Evolutionary conservation across 2,888 invertebrate species (phyloP).

Genomic region (Galerucella nymphaeae): DNA sequence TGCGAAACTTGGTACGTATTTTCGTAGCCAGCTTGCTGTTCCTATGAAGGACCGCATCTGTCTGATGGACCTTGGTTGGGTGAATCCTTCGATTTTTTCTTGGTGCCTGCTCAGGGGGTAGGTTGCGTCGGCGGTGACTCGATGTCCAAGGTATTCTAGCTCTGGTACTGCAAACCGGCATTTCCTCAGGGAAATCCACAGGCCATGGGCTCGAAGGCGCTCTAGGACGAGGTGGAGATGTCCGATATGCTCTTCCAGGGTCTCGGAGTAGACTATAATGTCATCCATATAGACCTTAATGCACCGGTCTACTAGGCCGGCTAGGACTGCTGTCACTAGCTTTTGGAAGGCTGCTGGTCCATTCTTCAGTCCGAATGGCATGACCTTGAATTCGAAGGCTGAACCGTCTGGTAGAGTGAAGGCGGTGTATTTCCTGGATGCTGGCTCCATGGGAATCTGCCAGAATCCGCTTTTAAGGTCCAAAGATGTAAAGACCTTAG

Average conservation of each 20-base stretch:
- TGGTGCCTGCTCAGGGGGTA: slow-evolving; percentile 29
- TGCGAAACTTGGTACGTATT: slow-evolving; percentile 1
- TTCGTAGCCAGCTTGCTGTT: neutral
- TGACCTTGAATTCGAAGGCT: too few relatives aligned
- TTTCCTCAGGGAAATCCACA: slow-evolving; percentile 29
- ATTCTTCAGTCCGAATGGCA: too few relatives aligned
- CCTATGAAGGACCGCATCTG: slow-evolving; percentile 49
- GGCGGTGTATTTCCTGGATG: neutral
- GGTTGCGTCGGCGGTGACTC: too few relatives aligned
- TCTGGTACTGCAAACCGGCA: too few relatives aligned
- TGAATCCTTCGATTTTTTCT: slow-evolving; percentile 18
- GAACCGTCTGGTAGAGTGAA: neutral
- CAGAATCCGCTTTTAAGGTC: slow-evolving; percentile 24
- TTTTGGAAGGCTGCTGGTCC: too few relatives aligned
- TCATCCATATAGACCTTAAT: too few relatives aligned
- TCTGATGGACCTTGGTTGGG: slow-evolving; percentile 29
- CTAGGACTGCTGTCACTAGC: too few relatives aligned
- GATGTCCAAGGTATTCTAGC: too few relatives aligned
- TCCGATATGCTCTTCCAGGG: slow-evolving; percentile 38
- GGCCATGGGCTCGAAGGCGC: slow-evolving; percentile 38
- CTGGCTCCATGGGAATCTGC: slow-evolving; percentile 2
- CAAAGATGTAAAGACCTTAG: too few relatives aligned
- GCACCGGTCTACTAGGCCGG: too few relatives aligned
- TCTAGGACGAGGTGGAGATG: slow-evolving; percentile 44
- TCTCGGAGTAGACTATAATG: too few relatives aligned